A percentile compares a stretch with the other conserved stretches of the same genome.
phyloP scores from a whole-genome alignment of 92 coral and sea anemone species.

The Porites rus region DNA sequence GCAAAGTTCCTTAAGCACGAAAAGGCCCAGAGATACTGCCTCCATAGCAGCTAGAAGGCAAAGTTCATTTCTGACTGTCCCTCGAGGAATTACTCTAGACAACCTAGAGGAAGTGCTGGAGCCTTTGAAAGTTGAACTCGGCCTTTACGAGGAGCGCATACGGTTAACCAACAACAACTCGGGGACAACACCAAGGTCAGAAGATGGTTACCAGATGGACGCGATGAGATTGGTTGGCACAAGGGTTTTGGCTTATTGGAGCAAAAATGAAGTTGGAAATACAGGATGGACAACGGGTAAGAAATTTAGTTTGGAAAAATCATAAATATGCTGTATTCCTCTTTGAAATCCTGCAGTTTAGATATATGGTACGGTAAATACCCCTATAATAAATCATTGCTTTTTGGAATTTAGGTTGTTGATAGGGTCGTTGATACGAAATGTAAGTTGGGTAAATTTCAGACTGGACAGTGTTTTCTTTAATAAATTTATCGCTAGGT shows the following conservation, averaged over 20 bases:
- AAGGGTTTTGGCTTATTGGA: slow-evolving; percentile 52
- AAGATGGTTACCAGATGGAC: slow-evolving; percentile 27
- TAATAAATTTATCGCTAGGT: slow-evolving; percentile 23
- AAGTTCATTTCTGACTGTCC: slow-evolving; percentile 35
- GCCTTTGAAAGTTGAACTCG: slow-evolving; percentile 27
- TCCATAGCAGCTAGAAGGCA: slow-evolving; percentile 21
- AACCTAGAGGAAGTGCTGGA: slow-evolving; percentile 43
- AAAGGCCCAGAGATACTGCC: slow-evolving; percentile 69
- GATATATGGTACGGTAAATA: slow-evolving; percentile 10
- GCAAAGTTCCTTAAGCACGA: slow-evolving; percentile 34
- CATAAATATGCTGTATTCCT: neutral
- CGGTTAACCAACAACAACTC: neutral
- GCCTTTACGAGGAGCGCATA: slow-evolving; percentile 2
- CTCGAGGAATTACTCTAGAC: slow-evolving; percentile 32
- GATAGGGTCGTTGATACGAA: neutral
- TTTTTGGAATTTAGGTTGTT: neutral
- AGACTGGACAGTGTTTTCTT: slow-evolving; percentile 12
- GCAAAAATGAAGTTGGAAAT: slow-evolving; percentile 46
- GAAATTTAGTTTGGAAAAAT: neutral
- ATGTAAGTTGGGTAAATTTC: slow-evolving; percentile 11
- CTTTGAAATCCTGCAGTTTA: neutral
- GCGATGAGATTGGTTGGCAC: slow-evolving; percentile 49
- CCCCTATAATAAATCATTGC: slow-evolving; percentile 7
- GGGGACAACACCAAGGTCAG: neutral
- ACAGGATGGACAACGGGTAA: slow-evolving; percentile 64